Base-by-base conservation (phyloP, 1,140 invertebrate genomes). In the Cyrtorhinus lividipennis region DNA sequence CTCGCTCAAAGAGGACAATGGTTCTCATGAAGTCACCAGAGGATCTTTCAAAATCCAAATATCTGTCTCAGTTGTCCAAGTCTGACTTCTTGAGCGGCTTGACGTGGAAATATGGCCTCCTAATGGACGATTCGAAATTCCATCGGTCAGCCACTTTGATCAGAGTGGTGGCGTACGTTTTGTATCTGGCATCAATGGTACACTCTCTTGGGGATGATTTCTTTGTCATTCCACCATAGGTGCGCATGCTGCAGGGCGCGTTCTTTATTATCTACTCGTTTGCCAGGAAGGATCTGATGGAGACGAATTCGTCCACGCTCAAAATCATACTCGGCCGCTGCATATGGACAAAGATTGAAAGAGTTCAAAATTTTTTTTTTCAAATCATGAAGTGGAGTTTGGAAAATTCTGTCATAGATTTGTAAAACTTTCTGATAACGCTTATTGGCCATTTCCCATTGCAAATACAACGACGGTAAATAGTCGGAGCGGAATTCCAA, bases 51-150 rank as follows among this genome's bases (percentile, higher is more conserved):
- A 86, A 95, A 71, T 95, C 91, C 8, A 98, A 73, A 74, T 98
- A 98, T 60, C 94, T 86, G 70, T 90, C 89, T 95, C 95, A 98
- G 71, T 97, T 98, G 74, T 95, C 95, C 56, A 98, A 75, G 71
- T 98, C 95, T 65, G 90, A 92, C 27, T 90, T 79, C 76, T 98
- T 95, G 62, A 98, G 73, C 0, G 94, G 91, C 73, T 98, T 98
- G 0, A 98, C 92, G 74, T 98, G 95, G 76, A 98, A 98, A 74
- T 98, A 98, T 0, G 95, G 95, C 25, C 95, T 78, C 74, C 96
- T 95, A 57, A 98, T 53, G 18, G 48, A 53, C 18, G 48, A 13
- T 53, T 53, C 48, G 18, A 53, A 67, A 82, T 80, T 13, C 80
- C 68, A 24, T 68, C 48, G 5, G 71, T 66, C 23, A 66, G 65